Percentiles rank a stretch among this genome's conserved stretches.
These are phyloP conservation scores for Cerastis rubricosa DNA, from an alignment of 2,888 invertebrate genomes.

Conservation along the genomic window DNA sequence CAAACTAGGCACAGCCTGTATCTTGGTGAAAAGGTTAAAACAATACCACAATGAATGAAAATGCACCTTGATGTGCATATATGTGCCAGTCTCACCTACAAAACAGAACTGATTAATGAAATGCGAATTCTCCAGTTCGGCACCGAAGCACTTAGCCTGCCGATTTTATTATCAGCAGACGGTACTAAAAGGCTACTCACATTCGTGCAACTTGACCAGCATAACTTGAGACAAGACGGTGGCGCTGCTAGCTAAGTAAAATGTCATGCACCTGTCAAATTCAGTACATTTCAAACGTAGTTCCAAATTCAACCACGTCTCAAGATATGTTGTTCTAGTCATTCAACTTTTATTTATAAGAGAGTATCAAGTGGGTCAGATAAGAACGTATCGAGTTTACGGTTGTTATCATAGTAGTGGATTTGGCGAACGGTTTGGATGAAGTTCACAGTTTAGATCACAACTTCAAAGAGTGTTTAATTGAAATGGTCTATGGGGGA, in stretches of 20 bases:
- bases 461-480: not conserved
- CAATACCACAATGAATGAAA: too few relatives aligned
- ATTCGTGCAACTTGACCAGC: not conserved
- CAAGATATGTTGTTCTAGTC: not conserved
- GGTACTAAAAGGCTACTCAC: constrained; percentile 4
- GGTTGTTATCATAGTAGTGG: not conserved
- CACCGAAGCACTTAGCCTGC: constrained; percentile 17
- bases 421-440: constrained; percentile 1
- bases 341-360: constrained; percentile 33
- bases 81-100: not conserved
- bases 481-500: not conserved
- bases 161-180: constrained; percentile 30
- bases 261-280: not conserved
- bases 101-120: constrained; percentile 10
- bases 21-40: too few relatives aligned
- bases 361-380: constrained; percentile 54
- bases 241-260: not conserved
- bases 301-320: not conserved
- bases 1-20: too few relatives aligned
- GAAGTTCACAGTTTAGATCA: not conserved
- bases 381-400: constrained; percentile 41
- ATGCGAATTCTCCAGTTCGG: constrained; percentile 22
- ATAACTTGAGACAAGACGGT: not conserved
- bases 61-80: not conserved
- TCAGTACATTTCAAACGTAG: not conserved